These are phyloP conservation scores for Lasiurus cinereus DNA, from an alignment of 2,113 vertebrate species.

Conservation along the genomic window DNA sequence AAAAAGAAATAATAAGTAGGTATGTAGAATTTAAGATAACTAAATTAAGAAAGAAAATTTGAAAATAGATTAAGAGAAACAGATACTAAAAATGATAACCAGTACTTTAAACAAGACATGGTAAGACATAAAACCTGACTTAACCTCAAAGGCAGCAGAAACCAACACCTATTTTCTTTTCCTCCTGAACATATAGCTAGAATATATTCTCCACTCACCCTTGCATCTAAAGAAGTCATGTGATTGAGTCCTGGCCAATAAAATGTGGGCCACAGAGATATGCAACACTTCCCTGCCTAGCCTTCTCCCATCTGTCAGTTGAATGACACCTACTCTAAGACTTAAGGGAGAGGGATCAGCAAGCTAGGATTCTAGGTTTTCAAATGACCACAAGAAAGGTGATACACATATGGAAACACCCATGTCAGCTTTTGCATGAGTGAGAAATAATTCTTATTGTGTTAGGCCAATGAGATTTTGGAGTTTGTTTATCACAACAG, in stretches of 20 bases:
- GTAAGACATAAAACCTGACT: not conserved
- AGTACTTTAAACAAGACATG: not conserved
- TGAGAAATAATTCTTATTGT: not conserved
- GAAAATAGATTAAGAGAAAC: conserved; percentile 46
- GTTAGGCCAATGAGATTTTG: not conserved
- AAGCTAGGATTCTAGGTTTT: not conserved
- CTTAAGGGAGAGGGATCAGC: not conserved
- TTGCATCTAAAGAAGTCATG: not conserved
- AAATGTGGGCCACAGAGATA: not conserved
- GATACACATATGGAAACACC: not conserved
- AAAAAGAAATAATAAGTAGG: not conserved
- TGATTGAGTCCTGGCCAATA: not conserved
- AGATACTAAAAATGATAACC: not conserved
- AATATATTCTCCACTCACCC: not conserved
- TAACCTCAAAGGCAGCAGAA: not conserved
- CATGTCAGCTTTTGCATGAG: not conserved
- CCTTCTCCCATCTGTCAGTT: not conserved
- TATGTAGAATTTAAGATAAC: not conserved
- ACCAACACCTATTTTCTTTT: not conserved
- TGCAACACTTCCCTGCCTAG: not conserved
- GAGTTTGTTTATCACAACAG: not conserved
- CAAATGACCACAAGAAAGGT: not conserved
- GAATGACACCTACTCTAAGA: not conserved
- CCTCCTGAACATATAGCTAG: not conserved
- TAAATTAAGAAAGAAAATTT: not conserved